A percentile compares a stretch with the other conserved stretches of the same genome.
Conservation (phyloP, 2,888 invertebrate species). For the Augiades crinisus region DNA sequence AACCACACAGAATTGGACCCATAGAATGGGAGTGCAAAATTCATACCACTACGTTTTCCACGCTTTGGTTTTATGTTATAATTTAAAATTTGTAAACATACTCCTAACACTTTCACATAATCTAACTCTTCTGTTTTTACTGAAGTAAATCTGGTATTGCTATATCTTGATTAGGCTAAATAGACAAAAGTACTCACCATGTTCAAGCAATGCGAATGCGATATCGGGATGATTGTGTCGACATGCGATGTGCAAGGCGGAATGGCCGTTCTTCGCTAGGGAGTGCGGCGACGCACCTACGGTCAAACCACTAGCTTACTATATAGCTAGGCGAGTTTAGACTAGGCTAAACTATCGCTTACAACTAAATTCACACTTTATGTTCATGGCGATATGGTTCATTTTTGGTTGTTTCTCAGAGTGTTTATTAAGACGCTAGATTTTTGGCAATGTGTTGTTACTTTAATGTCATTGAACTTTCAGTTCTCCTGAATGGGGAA, state of each 20-base stretch:
- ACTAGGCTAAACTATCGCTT: constrained; percentile 16
- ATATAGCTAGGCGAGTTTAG: constrained; percentile 20
- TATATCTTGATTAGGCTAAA: neutral
- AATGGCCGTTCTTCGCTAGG: constrained; percentile 98
- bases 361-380: constrained; percentile 14
- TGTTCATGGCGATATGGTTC: neutral
- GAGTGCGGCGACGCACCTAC: constrained; percentile 93
- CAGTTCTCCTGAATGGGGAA: too few species aligned
- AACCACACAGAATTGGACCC: too few species aligned
- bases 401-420: neutral
- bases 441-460: too few species aligned
- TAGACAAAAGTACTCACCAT: constrained; percentile 76
- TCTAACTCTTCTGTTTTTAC: too few species aligned
- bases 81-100: too few species aligned
- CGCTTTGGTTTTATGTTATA: too few species aligned
- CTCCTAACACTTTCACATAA: too few species aligned
- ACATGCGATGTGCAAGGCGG: constrained; percentile 98
- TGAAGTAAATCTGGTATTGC: too few species aligned
- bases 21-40: too few species aligned
- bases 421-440: too few species aligned
- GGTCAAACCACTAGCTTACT: constrained; percentile 41
- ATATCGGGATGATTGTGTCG: constrained; percentile 99
- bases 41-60: too few species aligned
- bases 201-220: constrained; percentile 95
- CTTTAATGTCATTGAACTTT: too few species aligned